Conservation (phyloP, 2,113 vertebrate species). For the Scomber colias region DNA sequence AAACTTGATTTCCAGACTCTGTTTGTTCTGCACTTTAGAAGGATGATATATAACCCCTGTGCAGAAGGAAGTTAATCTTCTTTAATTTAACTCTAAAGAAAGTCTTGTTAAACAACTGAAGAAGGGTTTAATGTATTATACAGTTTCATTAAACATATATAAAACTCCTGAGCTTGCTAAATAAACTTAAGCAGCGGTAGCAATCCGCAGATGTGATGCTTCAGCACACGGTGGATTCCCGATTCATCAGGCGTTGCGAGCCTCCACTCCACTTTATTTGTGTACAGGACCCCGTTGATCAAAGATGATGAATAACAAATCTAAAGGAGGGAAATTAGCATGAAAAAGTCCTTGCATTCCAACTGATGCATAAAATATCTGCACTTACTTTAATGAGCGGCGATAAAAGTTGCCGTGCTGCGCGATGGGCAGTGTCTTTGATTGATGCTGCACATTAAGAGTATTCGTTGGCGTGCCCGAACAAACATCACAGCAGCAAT, state of each 20-base stretch:
- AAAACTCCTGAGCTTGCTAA: constrained; percentile 60
- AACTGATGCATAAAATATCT: constrained; percentile 79
- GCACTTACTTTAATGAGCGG: constrained; percentile 81
- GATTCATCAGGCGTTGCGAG: constrained; percentile 36
- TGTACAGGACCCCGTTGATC: constrained; percentile 58
- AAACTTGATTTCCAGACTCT: neutral
- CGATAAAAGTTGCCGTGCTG: constrained; percentile 69
- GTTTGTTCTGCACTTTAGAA: constrained; percentile 37
- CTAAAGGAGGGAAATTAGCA: constrained; percentile 75
- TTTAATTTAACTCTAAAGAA: constrained; percentile 38
- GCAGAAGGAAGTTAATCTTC: constrained; percentile 9
- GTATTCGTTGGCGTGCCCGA: constrained; percentile 23
- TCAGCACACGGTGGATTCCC: constrained; percentile 53
- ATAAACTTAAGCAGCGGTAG: constrained; percentile 39
- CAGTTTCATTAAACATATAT: constrained; percentile 45
- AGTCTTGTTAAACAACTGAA: constrained; percentile 30
- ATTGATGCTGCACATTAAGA: constrained; percentile 78
- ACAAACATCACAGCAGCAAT: constrained; percentile 68
- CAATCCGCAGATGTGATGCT: constrained; percentile 47
- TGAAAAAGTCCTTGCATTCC: constrained; percentile 76
- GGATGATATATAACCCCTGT: constrained; percentile 19
- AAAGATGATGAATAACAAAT: constrained; percentile 80
- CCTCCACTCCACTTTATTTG: constrained; percentile 52
- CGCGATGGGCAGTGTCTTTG: constrained; percentile 58
- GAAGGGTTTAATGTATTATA: constrained; percentile 15